Percentiles rank a stretch among this genome's conserved stretches.
These are phyloP conservation scores for Drosophila quasianomalipes DNA, from an alignment of 2,888 invertebrate species.

Conservation along the genomic window DNA sequence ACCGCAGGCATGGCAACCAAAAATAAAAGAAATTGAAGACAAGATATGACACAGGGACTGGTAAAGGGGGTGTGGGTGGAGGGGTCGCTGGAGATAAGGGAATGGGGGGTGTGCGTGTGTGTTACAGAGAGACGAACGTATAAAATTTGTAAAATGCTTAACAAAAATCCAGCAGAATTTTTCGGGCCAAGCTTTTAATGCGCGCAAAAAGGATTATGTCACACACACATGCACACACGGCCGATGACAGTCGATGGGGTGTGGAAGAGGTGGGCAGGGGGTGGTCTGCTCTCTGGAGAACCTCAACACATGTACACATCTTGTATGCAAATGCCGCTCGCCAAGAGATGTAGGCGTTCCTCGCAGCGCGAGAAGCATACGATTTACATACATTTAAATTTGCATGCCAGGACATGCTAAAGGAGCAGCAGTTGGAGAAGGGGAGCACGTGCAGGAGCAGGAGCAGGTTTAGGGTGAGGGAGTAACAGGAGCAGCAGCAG, in stretches of 20 bases:
- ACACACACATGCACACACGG: conserved; percentile 5
- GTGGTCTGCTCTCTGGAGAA: conserved; percentile 11
- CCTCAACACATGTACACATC: conserved; percentile 60
- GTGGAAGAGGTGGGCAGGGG: background rate
- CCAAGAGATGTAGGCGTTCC: conserved; percentile 48
- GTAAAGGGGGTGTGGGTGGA: no score
- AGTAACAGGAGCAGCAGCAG: background rate
- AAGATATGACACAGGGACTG: conserved; percentile 4
- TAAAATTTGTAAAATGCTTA: conserved; percentile 67
- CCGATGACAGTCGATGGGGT: background rate
- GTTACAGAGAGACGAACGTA: conserved; percentile 27
- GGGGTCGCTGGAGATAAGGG: background rate
- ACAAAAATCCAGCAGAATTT: conserved; percentile 54
- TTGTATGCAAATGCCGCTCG: conserved; percentile 61
- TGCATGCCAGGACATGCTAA: conserved; percentile 52
- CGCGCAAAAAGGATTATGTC: conserved; percentile 71
- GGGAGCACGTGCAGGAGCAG: background rate
- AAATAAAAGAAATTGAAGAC: conserved; percentile 48
- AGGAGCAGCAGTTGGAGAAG: background rate
- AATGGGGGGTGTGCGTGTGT: background rate
- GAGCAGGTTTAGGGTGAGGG: background rate
- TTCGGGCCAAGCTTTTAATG: conserved; percentile 71
- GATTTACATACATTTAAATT: conserved; percentile 76
- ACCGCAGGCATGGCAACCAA: conserved; percentile 62
- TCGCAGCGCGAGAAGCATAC: conserved; percentile 60